These are phyloP conservation scores for Drosophila kurseongensis DNA, from an alignment of 1,140 invertebrate genomes.

Conservation along the genomic window DNA sequence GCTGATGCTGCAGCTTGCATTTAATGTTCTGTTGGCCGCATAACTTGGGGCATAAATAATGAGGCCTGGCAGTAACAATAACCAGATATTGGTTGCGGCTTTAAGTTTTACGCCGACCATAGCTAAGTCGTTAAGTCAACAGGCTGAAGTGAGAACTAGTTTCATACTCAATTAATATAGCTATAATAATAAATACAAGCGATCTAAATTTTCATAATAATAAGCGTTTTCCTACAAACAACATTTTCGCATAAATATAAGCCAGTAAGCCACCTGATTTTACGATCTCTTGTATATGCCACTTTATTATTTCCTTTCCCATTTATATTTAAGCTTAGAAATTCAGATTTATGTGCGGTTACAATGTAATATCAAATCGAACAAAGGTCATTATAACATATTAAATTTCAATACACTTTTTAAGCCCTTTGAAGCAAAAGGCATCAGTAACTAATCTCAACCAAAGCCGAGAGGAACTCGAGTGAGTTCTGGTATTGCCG, in stretches of 20 bases:
- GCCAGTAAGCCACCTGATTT: too few relatives aligned
- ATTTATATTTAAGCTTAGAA: too few relatives aligned
- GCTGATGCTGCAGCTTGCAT: slow-evolving; percentile 63
- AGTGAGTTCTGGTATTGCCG: slow-evolving; percentile 8
- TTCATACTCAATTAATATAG: slow-evolving; percentile 1
- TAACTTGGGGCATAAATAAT: slow-evolving; percentile 77
- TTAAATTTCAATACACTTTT: too few relatives aligned
- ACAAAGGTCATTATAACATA: too few relatives aligned
- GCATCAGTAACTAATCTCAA: neutral
- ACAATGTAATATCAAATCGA: too few relatives aligned
- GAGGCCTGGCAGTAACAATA: slow-evolving; percentile 66
- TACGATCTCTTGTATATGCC: too few relatives aligned
- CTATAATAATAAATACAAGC: neutral
- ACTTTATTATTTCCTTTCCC: too few relatives aligned
- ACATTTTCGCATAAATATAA: too few relatives aligned
- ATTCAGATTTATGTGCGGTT: too few relatives aligned
- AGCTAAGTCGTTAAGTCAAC: slow-evolving; percentile 1
- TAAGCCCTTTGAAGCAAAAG: neutral
- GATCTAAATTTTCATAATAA: too few relatives aligned
- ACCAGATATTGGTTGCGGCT: slow-evolving; percentile 40
- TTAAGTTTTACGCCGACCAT: slow-evolving; percentile 20
- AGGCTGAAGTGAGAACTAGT: neutral
- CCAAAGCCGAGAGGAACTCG: neutral
- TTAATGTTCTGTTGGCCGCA: slow-evolving; percentile 79
- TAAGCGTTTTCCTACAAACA: too few relatives aligned